These are phyloP conservation scores for Reticulitermes speratus DNA, from an alignment of 1,140 invertebrate genomes.

Conservation along the genomic window DNA sequence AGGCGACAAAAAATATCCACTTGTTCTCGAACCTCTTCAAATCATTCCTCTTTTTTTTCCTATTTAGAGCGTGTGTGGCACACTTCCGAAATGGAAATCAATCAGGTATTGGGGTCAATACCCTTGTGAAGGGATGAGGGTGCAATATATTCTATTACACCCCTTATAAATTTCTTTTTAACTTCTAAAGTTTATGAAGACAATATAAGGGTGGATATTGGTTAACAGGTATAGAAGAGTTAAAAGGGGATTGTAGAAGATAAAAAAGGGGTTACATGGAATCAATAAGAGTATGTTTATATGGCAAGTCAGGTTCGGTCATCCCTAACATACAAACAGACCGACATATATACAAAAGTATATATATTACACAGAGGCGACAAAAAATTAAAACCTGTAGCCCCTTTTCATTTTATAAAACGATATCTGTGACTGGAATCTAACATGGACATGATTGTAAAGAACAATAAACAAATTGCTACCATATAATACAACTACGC, in stretches of 20 bases:
- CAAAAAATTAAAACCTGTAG: conserved; percentile 1
- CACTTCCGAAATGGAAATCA: conserved; percentile 11
- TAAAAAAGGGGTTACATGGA: neutral
- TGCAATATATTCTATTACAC: conserved; percentile 14
- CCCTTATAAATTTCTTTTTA: conserved; percentile 8
- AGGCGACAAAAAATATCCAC: neutral
- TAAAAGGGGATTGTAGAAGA: neutral
- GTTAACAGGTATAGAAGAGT: conserved; percentile 13
- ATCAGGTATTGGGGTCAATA: conserved; percentile 10
- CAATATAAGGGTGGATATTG: conserved; percentile 8
- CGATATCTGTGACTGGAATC: neutral
- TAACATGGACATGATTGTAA: neutral
- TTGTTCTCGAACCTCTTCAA: neutral
- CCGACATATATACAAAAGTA: neutral
- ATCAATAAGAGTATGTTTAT: neutral
- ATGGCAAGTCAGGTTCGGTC: neutral
- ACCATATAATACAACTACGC: conserved; percentile 7
- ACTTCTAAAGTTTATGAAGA: conserved; percentile 13
- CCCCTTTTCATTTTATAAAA: neutral
- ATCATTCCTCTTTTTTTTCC: neutral
- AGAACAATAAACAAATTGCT: conserved; percentile 16
- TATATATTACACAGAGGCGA: neutral
- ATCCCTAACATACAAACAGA: neutral
- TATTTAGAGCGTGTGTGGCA: conserved; percentile 4
- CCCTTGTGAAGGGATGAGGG: neutral